Evolutionary conservation across 2,113 vertebrate species (phyloP).

Genomic region (Fulmarus glacialis): DNA sequence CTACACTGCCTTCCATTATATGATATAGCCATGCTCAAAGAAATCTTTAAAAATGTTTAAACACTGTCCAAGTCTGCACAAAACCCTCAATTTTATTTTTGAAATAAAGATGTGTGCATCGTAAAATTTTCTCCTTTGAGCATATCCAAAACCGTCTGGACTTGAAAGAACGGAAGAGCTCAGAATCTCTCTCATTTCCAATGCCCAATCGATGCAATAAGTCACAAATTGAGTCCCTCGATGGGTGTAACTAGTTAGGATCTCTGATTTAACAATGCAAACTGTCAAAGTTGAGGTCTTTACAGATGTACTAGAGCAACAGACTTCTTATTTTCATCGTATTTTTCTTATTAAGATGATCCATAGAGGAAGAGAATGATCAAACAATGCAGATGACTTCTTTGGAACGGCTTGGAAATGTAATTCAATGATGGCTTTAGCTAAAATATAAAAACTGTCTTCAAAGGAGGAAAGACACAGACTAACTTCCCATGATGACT

Average conservation of each 20-base stretch:
- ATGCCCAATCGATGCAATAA: fast-evolving
- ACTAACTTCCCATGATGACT: not conserved
- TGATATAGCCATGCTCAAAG: not conserved
- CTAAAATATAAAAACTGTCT: not conserved
- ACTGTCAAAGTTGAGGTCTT: not conserved
- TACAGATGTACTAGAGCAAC: not conserved
- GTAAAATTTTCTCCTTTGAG: not conserved
- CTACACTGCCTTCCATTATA: not conserved
- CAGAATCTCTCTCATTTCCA: not conserved
- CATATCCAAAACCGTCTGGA: not conserved
- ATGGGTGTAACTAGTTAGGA: not conserved
- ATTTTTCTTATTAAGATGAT: not conserved
- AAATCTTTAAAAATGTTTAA: not conserved
- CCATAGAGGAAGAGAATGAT: not conserved
- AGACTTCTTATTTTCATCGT: not conserved
- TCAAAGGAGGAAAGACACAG: not conserved
- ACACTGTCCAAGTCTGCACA: not conserved
- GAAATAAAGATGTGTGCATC: not conserved
- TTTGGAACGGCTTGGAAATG: not conserved
- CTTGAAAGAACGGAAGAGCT: not conserved
- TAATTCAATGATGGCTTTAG: not conserved
- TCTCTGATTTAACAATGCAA: not conserved
- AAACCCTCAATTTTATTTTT: not conserved
- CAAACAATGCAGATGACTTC: not conserved
- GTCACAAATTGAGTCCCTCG: not conserved